Conservation (phyloP, 2,888 invertebrate species). For the Aspidiotus destructor region DNA sequence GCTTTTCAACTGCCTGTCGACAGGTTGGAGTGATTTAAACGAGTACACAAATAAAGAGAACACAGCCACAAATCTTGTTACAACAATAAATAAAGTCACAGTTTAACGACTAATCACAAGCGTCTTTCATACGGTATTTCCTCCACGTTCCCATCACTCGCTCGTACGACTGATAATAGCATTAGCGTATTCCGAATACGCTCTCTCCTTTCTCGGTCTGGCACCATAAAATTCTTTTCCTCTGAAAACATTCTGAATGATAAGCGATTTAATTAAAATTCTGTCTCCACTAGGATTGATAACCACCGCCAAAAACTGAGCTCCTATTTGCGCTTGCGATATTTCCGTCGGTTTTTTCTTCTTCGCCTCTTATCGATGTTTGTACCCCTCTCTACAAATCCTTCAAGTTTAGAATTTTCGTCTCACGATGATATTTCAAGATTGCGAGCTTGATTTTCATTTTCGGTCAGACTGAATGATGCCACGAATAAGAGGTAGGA, state of each 20-base stretch:
- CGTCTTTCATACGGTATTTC: conserved; percentile 29
- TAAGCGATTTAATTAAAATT: conserved; percentile 34
- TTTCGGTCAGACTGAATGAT: no score
- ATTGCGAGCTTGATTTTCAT: no score
- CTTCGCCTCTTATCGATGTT: background rate
- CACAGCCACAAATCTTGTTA: conserved; percentile 33
- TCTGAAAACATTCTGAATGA: conserved; percentile 28
- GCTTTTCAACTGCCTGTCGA: conserved; percentile 32
- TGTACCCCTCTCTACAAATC: background rate
- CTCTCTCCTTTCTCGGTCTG: conserved; percentile 24
- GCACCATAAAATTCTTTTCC: conserved; percentile 31
- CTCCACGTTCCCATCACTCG: conserved; percentile 3
- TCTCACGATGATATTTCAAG: no score
- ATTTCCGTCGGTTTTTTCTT: background rate
- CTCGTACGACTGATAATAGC: conserved; percentile 26
- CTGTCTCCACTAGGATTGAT: conserved; percentile 33
- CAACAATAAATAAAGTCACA: conserved; percentile 33
- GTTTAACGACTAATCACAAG: conserved; percentile 33
- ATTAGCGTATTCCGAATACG: conserved; percentile 28
- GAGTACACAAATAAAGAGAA: conserved; percentile 33
- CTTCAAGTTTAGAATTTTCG: no score
- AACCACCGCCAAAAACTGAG: conserved; percentile 27
- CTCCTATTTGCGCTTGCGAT: background rate
- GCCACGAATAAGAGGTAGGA: no score
- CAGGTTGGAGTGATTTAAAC: conserved; percentile 33